Evolutionary conservation across 2,888 invertebrate genomes (phyloP), one percentile per base, ranked within the genome.

Genomic region (Callosobruchus maculatus): DNA sequence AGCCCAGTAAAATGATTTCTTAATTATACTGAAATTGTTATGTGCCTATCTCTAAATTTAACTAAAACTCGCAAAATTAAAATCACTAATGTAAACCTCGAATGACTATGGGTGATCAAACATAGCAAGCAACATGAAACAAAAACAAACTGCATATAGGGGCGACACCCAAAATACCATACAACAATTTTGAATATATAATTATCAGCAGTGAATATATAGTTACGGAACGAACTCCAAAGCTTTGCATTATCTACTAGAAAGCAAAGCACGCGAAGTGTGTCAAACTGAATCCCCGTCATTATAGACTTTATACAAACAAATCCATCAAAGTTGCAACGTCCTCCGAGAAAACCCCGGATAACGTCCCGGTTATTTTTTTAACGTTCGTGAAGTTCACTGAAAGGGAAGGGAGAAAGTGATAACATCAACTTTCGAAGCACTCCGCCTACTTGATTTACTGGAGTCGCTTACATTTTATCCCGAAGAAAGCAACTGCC

Each of bases 321-420:
- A 22, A 26, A 70, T 22, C 70, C 26, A 70, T 26, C 70, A 70
- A 70, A 70, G 22, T 70, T 26, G 22, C 70, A 26, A 22, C 26
- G 5, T n/a, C 70, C 5, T 21, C 20, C 21, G 26, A n/a, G n/a
- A 21, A 70, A 22, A 22, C 26, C 21, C 20, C 21, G 72, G 30
- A 13, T 7, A 26, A 68, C 30, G 22, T 0, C 21, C 22, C 26
- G 20, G 7, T 21, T 68, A 66, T 66, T 73, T 30, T 22, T 26
- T 83, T 13, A 49, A 18, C 49, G 49, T 49, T 49, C 49, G 49
- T 49, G 13, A 49, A 49, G 49, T 49, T 49, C 49, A 18, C 49
- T 49, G 49, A 18, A 49, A 49, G 49, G 13, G 49, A 13, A 49
- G 49, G 49, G 18, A 49, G 49, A 49, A 18, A 49, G 49, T 49